Evolutionary conservation across 35 echinoderm and acorn worm species (phyloP), one percentile per base, ranked within the genome.

Genomic region (Acanthaster planci): DNA sequence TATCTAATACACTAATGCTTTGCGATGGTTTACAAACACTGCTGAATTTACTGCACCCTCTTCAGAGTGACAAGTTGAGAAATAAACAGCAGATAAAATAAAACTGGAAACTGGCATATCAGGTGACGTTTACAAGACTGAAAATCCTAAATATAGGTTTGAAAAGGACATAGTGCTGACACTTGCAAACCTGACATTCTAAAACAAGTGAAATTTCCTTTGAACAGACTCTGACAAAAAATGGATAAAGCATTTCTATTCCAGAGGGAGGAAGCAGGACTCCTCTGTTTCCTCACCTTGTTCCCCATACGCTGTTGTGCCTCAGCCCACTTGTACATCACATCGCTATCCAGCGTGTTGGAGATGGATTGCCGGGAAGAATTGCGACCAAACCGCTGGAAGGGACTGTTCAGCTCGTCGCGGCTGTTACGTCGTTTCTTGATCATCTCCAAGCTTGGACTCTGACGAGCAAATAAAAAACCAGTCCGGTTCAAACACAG

Each of bases 291-390:
- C 52, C 89, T 90, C 77, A 97, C 87, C 86, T 82, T 82, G 8
- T 77, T 83, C 27, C 89, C 90, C 10, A 84, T 44, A 42, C 81
- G 89, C 39, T 97, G 77, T 58, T 97, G 94, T 21, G 94, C 94
- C 57, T 97, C 94, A 16, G 90, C 91, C 94, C 94, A 97, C 52
- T 93, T 97, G 83, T 82, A 91, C 82, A 92, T 87, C 39, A 47
- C 51, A 53, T 83, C 56, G 40, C 86, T 90, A 1, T 90, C 86
- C 78, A 92, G 90, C 30, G 89, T 85, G 76, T 88, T 87, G 27
- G 91, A 93, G 55, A 93, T 87, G 14, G 94, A 97, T 38, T 91
- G 90, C 47, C 96, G 79, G 38, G 92, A 87, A 2, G 96, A 99
- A 77, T 99, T 92, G 38, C 96, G 91, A 21, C 96, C 92, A 76